These are phyloP conservation scores for Dynastes hyllus DNA, from an alignment of 2,888 invertebrate species.

Conservation along the genomic window DNA sequence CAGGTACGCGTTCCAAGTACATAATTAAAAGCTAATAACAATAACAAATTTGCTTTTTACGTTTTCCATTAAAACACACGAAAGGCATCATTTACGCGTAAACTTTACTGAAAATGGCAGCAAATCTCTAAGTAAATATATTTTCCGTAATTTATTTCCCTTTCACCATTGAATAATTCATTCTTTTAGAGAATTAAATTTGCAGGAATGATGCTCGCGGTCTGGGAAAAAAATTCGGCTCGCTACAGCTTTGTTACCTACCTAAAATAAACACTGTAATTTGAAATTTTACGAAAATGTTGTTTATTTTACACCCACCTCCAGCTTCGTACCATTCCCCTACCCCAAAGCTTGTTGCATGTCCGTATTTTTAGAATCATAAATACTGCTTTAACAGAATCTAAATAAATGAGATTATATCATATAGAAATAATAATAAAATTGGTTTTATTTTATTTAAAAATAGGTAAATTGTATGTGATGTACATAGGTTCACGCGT, in stretches of 20 bases:
- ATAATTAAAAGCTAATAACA: not conserved
- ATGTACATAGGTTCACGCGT: not conserved
- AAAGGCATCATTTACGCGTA: not conserved
- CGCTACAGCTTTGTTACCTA: conserved; percentile 3
- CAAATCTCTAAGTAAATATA: not conserved
- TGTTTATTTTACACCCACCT: conserved; percentile 30
- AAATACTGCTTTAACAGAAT: no score
- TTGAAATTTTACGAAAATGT: conserved; percentile 26
- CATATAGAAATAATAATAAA: no score
- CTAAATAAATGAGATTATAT: no score
- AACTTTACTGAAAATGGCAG: not conserved
- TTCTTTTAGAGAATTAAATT: conserved; percentile 8
- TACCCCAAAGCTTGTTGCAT: no score
- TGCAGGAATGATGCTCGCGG: not conserved
- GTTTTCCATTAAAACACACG: not conserved
- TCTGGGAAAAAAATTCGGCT: not conserved
- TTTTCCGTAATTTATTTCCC: conserved; percentile 7
- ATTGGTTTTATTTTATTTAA: no score
- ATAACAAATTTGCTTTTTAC: not conserved
- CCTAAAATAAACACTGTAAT: conserved; percentile 24
- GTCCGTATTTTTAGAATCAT: no score
- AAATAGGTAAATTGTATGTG: no score
- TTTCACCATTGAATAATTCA: conserved; percentile 20
- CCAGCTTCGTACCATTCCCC: not conserved
- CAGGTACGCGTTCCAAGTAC: no score